Evolutionary conservation across 2,797 vertebrate genomes (phyloP).

Genomic region (Lerista edwardsae): DNA sequence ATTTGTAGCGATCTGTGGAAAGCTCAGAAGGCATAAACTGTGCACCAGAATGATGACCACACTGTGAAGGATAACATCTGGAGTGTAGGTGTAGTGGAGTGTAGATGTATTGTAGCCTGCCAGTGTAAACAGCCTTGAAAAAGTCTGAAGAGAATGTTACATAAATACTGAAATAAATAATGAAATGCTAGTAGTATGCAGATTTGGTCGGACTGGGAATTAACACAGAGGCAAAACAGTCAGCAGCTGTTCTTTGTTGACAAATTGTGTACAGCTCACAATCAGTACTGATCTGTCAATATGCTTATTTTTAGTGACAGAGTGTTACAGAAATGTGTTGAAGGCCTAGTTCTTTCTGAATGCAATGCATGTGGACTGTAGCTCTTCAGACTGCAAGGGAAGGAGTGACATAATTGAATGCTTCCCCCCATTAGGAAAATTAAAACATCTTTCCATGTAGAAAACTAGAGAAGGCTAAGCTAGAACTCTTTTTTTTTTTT

Average conservation of each 20-base stretch:
- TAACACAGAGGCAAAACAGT: conserved; percentile 23
- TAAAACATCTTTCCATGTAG: neutral
- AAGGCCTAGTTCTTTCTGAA: neutral
- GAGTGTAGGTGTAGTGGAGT: too few species aligned
- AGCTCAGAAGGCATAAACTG: too few species aligned
- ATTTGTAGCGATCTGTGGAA: too few species aligned
- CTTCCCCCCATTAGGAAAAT: neutral
- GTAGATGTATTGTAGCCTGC: too few species aligned
- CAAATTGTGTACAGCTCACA: conserved; percentile 25
- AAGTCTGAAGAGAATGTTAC: too few species aligned
- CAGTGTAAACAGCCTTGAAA: too few species aligned
- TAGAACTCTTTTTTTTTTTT: neutral
- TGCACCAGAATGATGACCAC: too few species aligned
- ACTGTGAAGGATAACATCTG: too few species aligned
- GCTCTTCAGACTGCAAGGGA: neutral
- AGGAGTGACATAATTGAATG: neutral
- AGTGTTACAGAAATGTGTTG: neutral
- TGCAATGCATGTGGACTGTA: neutral
- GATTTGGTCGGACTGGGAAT: conserved; percentile 18
- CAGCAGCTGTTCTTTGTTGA: neutral
- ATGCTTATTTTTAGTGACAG: neutral
- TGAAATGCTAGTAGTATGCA: neutral
- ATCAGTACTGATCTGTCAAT: conserved; percentile 44
- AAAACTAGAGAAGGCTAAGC: neutral
- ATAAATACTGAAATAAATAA: too few species aligned